phyloP scores from a whole-genome alignment of 2,797 vertebrate genomes.

The Thamnophis elegans region DNA sequence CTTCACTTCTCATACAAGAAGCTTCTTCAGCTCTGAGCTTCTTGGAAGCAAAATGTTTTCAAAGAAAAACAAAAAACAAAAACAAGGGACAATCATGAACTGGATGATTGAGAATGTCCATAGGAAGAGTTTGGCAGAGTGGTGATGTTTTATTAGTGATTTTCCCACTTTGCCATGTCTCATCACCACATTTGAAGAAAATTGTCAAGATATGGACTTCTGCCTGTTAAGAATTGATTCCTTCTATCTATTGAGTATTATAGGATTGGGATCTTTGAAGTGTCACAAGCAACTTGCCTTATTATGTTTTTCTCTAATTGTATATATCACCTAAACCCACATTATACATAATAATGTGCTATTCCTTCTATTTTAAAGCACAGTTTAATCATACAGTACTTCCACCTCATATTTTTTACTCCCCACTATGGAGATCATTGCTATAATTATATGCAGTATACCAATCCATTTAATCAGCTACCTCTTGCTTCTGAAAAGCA shows the following conservation, averaged over 20 bases:
- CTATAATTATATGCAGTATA: neutral
- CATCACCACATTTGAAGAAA: neutral
- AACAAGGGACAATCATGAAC: neutral
- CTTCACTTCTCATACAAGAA: neutral
- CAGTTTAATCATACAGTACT: neutral
- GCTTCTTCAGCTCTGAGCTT: neutral
- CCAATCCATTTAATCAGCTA: neutral
- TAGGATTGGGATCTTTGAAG: neutral
- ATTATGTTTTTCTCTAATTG: neutral
- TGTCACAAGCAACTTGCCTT: neutral
- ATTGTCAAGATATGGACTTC: neutral
- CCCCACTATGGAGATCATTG: neutral
- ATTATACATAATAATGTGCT: neutral
- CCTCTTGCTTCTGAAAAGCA: neutral
- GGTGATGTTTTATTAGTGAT: neutral
- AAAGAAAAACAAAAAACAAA: neutral
- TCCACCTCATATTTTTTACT: neutral
- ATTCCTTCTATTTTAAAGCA: neutral
- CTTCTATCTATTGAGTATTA: neutral
- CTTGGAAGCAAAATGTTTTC: neutral
- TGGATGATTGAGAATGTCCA: neutral
- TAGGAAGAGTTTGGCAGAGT: neutral
- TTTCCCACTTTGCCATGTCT: neutral
- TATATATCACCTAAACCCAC: neutral
- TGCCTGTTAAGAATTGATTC: neutral